phyloP scores from a whole-genome alignment of 2,113 vertebrate genomes.

The Raja brachyura region DNA sequence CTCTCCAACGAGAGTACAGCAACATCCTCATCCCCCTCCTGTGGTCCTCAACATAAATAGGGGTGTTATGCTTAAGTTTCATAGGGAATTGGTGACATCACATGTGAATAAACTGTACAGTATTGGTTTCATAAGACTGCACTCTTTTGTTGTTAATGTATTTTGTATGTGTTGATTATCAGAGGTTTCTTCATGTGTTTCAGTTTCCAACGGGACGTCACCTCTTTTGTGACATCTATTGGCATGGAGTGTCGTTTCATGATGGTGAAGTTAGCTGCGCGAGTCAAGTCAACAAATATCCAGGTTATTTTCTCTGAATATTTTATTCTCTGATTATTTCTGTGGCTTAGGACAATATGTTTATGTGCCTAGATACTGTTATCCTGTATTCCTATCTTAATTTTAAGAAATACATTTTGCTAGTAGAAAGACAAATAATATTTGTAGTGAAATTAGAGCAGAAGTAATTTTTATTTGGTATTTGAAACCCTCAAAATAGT shows the following conservation, averaged over 20 bases:
- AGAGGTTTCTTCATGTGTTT: conserved; percentile 31
- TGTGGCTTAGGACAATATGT: neutral
- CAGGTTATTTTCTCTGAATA: conserved; percentile 71
- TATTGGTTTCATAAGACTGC: neutral
- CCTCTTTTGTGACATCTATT: conserved; percentile 89
- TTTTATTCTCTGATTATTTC: neutral
- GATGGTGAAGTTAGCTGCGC: conserved; percentile 81
- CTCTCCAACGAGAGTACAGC: too few relatives aligned
- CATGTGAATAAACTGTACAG: too few relatives aligned
- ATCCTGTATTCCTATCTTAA: neutral
- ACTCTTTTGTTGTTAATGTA: neutral
- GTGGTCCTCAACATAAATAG: too few relatives aligned
- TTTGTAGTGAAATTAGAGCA: neutral
- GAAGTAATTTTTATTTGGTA: neutral
- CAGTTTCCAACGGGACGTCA: conserved; percentile 84
- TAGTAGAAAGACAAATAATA: neutral
- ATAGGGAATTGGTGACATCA: too few relatives aligned
- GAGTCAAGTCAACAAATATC: conserved; percentile 97
- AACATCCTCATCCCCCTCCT: too few relatives aligned
- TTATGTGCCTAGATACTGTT: neutral
- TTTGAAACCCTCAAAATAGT: neutral
- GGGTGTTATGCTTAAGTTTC: too few relatives aligned
- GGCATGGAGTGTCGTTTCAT: conserved; percentile 92
- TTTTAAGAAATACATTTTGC: neutral
- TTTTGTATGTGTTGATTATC: neutral